These are phyloP conservation scores for Linepithema humile DNA, from an alignment of 1,140 invertebrate species.

Conservation along the genomic window DNA sequence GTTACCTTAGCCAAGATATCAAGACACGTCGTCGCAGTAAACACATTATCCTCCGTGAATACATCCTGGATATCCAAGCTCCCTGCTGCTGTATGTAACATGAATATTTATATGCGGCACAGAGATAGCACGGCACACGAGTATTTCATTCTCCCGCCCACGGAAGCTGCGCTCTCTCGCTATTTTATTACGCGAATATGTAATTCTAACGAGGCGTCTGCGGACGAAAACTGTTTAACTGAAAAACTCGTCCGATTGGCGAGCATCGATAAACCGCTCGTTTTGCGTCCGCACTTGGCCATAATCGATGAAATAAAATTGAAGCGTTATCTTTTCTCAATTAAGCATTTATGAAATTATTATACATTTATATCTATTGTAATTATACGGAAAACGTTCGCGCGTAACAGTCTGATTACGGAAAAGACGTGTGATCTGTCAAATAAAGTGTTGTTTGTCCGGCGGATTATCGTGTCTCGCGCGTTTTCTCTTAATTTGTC, in stretches of 20 bases:
- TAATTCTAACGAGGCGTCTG: slow-evolving; percentile 46
- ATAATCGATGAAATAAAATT: not conserved
- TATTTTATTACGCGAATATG: slow-evolving; percentile 36
- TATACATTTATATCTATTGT: not conserved
- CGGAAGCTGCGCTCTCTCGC: slow-evolving; percentile 38
- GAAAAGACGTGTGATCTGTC: not conserved
- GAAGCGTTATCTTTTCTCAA: not conserved
- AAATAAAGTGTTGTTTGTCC: not conserved
- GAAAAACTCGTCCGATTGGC: slow-evolving; percentile 34
- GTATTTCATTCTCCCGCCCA: slow-evolving; percentile 26
- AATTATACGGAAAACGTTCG: no score
- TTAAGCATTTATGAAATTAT: slow-evolving; percentile 13
- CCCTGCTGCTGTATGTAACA: slow-evolving; percentile 71
- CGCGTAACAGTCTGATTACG: not conserved
- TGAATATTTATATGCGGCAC: slow-evolving; percentile 77
- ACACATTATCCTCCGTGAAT: slow-evolving; percentile 75
- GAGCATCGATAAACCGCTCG: slow-evolving; percentile 30
- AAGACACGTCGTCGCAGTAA: slow-evolving; percentile 70
- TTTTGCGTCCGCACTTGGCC: not conserved
- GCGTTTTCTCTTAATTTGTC: not conserved
- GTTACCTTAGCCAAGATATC: slow-evolving; percentile 59
- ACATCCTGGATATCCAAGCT: slow-evolving; percentile 66
- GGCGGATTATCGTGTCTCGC: not conserved
- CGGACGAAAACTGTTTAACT: slow-evolving; percentile 40
- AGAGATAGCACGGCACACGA: slow-evolving; percentile 27